Conservation (phyloP, 2,888 invertebrate species). For the Heteromyza rotundicornis region DNA sequence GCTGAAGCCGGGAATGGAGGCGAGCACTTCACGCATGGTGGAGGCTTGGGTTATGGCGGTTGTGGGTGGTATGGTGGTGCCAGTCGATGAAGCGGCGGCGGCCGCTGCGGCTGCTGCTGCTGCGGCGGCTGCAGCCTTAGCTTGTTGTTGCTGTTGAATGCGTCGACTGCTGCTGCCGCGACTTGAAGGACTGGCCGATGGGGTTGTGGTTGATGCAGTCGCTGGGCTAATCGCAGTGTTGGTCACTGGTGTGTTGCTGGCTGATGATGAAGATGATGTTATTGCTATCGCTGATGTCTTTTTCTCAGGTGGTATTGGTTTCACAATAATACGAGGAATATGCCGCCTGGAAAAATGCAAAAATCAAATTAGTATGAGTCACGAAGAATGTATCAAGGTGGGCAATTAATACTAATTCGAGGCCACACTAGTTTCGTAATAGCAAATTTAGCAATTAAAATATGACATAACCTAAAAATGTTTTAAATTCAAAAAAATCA, state of each 20-base stretch:
- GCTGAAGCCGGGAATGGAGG: constrained; percentile 89
- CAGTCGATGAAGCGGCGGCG: constrained; percentile 23
- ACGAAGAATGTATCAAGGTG: too few relatives aligned
- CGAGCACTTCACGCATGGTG: constrained; percentile 87
- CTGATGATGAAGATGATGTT: neutral
- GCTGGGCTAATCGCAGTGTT: neutral
- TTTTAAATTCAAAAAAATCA: neutral
- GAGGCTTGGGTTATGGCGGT: constrained; percentile 65
- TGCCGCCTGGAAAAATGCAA: constrained; percentile 62
- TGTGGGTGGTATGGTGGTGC: constrained; percentile 27
- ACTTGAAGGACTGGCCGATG: constrained; percentile 37
- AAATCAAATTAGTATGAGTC: too few relatives aligned
- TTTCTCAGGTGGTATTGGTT: constrained; percentile 71
- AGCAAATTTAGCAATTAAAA: neutral
- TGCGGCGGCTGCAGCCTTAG: constrained; percentile 48
- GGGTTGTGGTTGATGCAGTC: constrained; percentile 28
- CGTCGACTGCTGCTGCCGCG: constrained; percentile 52
- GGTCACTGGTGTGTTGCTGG: constrained; percentile 20
- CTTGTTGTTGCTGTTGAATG: constrained; percentile 55
- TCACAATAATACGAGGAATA: constrained; percentile 81
- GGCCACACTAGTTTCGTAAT: too few relatives aligned
- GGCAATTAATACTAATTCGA: too few relatives aligned
- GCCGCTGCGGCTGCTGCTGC: constrained; percentile 37
- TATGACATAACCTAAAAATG: neutral
- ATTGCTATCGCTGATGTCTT: constrained; percentile 31